Conservation (phyloP, 1,140 invertebrate species). For the Diabrotica virgifera region DNA sequence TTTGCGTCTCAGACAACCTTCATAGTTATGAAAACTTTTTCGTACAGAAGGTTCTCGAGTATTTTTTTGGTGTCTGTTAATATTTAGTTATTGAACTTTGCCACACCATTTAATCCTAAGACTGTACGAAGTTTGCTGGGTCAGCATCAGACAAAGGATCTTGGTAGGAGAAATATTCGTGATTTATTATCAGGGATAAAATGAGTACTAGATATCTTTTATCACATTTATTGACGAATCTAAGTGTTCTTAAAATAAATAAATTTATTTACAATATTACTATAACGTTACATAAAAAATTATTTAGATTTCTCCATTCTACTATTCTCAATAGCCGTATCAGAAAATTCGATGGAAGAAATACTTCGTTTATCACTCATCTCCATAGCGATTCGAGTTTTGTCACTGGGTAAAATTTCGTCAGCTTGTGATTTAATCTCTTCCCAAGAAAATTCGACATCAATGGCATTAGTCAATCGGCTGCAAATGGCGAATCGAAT, state of each 20-base stretch:
- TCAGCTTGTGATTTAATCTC: constrained; percentile 65
- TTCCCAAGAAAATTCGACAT: constrained; percentile 80
- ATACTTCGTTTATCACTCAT: constrained; percentile 16
- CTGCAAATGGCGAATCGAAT: constrained; percentile 84
- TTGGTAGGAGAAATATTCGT: too few relatives aligned
- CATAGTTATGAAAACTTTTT: too few relatives aligned
- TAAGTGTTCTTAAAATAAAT: constrained; percentile 6
- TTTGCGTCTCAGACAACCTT: too few relatives aligned
- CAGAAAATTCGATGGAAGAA: constrained; percentile 23
- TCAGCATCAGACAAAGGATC: too few relatives aligned
- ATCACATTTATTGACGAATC: background rate
- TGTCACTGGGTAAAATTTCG: constrained; percentile 37
- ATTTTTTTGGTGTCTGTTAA: too few relatives aligned
- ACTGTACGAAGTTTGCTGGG: too few relatives aligned
- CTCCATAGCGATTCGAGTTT: constrained; percentile 9
- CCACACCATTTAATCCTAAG: too few relatives aligned
- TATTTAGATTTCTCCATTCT: constrained; percentile 51
- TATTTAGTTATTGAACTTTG: too few relatives aligned
- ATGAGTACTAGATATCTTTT: too few relatives aligned
- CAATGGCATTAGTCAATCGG: constrained; percentile 61
- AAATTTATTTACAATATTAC: constrained; percentile 7
- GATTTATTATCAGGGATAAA: too few relatives aligned
- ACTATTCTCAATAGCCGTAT: constrained; percentile 24
- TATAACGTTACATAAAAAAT: constrained; percentile 9
- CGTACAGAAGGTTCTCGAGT: too few relatives aligned